phyloP scores from a whole-genome alignment of 2,888 invertebrate genomes.

The Orthosia incerta region DNA sequence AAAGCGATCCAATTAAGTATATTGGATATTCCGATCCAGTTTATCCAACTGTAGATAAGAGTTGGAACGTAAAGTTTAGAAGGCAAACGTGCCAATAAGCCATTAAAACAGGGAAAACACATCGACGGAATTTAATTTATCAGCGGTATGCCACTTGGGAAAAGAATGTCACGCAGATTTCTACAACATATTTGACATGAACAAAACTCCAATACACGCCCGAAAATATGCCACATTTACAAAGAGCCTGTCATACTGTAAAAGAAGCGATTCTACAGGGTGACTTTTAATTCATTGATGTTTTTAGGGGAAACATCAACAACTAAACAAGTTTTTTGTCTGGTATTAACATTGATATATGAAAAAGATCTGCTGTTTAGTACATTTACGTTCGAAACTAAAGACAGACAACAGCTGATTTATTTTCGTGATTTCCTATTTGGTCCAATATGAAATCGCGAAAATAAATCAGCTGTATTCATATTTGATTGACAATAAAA shows the following conservation, averaged over 20 bases:
- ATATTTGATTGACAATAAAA: no score
- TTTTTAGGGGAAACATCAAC: no score
- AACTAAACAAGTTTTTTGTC: no score
- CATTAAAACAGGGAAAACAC: conserved; percentile 22
- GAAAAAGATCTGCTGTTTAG: no score
- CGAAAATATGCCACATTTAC: neutral
- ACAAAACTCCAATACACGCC: neutral
- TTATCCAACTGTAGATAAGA: neutral
- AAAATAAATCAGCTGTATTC: no score
- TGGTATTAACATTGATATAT: no score
- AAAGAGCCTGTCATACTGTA: neutral
- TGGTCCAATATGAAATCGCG: no score
- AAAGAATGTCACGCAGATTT: neutral
- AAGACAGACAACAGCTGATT: no score
- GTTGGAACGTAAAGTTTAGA: neutral
- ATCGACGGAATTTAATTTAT: conserved; percentile 34
- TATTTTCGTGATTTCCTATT: no score
- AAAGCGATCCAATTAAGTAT: conserved; percentile 8
- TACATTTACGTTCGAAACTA: no score
- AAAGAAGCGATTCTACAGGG: no score
- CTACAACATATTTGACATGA: neutral
- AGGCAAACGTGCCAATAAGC: neutral
- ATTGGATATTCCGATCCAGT: conserved; percentile 15
- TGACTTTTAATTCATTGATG: no score
- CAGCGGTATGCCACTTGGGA: neutral